phyloP scores from a whole-genome alignment of 2,113 vertebrate species.

The Nematolebias whitei region DNA sequence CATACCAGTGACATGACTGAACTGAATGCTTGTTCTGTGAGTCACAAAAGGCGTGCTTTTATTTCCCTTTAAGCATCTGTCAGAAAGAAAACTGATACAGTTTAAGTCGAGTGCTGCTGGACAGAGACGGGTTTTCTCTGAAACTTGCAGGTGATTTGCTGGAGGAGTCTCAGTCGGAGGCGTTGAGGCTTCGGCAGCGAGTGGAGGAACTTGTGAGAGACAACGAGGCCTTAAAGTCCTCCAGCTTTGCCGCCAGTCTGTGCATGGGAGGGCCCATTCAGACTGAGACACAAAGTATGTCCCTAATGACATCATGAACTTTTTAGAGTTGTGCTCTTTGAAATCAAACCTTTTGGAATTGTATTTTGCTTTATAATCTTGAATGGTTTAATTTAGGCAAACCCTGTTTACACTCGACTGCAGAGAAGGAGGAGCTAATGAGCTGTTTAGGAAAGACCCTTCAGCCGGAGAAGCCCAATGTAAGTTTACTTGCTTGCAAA shows the following conservation, averaged over 20 bases:
- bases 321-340: neutral
- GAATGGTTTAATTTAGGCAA: constrained; percentile 59
- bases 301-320: too few relatives aligned
- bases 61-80: neutral
- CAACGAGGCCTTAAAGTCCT: constrained; percentile 85
- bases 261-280: constrained; percentile 70
- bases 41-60: constrained; percentile 19
- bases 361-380: too few relatives aligned
- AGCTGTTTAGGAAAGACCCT: constrained; percentile 70
- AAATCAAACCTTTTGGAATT: too few relatives aligned
- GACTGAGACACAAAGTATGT: constrained; percentile 73
- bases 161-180: constrained; percentile 94
- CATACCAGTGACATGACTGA: neutral
- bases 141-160: constrained; percentile 87
- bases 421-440: constrained; percentile 66
- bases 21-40: constrained; percentile 25
- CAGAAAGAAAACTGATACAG: neutral
- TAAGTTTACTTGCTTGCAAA: constrained; percentile 39
- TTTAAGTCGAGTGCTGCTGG: constrained; percentile 1
- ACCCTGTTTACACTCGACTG: constrained; percentile 57
- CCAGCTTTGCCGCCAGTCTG: constrained; percentile 75
- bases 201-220: constrained; percentile 93
- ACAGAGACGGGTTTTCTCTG: constrained; percentile 9
- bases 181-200: constrained; percentile 88
- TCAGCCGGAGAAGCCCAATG: constrained; percentile 70